Percentiles rank a stretch among this genome's conserved stretches.
These are phyloP conservation scores for Sebastes trivittatus DNA, from an alignment of 2,797 vertebrate species.

Conservation along the genomic window DNA sequence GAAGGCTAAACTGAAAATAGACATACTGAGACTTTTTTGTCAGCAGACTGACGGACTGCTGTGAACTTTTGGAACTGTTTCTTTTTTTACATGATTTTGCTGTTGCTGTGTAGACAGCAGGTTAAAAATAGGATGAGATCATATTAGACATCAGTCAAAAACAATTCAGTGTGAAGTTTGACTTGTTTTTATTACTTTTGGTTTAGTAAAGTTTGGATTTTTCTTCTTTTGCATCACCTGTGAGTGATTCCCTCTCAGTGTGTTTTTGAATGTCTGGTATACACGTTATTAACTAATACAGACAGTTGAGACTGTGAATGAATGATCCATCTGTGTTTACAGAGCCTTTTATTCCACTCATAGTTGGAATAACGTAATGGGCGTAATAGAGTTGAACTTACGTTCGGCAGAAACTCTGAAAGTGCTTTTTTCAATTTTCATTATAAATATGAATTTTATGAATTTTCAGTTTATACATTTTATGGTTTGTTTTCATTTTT, in stretches of 20 bases:
- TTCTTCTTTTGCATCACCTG: slow-evolving; percentile 3
- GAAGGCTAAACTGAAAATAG: neutral
- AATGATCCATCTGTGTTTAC: neutral
- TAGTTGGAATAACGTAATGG: neutral
- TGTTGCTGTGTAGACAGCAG: slow-evolving; percentile 15
- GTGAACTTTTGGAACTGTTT: slow-evolving; percentile 14
- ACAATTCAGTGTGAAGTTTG: slow-evolving; percentile 9
- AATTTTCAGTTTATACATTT: neutral
- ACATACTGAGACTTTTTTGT: slow-evolving; percentile 7
- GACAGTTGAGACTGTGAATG: neutral
- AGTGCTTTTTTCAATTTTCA: neutral
- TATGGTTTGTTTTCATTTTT: neutral
- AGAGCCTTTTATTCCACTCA: neutral
- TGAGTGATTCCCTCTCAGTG: neutral
- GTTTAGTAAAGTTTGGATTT: slow-evolving; percentile 51
- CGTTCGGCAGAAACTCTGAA: neutral
- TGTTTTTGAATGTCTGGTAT: neutral
- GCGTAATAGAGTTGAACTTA: neutral
- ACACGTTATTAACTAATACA: neutral
- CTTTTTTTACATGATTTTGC: slow-evolving; percentile 3
- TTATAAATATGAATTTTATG: neutral
- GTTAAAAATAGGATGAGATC: neutral
- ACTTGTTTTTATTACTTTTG: slow-evolving; percentile 28
- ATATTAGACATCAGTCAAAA: slow-evolving; percentile 9
- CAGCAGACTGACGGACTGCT: slow-evolving; percentile 33